Conservation (phyloP, 2,113 vertebrate genomes). For the Lanius collurio region DNA sequence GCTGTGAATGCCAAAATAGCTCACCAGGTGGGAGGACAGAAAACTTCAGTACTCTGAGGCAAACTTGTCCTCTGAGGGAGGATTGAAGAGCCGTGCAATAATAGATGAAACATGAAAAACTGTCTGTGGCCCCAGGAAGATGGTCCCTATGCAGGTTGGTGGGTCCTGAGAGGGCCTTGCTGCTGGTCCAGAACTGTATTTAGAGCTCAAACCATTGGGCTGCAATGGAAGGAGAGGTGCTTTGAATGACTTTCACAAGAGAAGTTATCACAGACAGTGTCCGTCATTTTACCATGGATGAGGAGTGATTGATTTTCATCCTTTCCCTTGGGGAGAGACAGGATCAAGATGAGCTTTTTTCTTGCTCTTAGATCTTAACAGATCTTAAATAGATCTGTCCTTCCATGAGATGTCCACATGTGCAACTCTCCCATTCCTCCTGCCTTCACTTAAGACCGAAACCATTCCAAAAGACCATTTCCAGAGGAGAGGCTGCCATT, state of each 20-base stretch:
- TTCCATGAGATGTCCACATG: neutral
- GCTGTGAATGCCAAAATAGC: neutral
- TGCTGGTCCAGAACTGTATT: neutral
- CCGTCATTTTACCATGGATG: neutral
- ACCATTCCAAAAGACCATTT: conserved; percentile 15
- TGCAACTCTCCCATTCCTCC: neutral
- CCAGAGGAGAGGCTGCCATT: conserved; percentile 22
- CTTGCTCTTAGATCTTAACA: neutral
- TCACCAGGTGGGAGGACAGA: neutral
- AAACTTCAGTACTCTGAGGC: neutral
- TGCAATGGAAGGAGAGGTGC: neutral
- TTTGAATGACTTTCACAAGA: neutral
- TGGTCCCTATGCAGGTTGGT: accelerated
- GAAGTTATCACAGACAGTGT: neutral
- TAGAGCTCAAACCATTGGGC: neutral
- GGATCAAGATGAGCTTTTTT: neutral
- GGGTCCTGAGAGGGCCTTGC: neutral
- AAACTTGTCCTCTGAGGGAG: neutral
- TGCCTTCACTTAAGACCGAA: neutral
- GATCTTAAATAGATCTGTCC: neutral
- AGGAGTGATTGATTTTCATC: neutral
- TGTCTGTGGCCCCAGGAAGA: neutral
- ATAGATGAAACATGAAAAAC: neutral
- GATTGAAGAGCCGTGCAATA: neutral
- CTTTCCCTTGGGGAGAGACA: neutral